These are phyloP conservation scores for Artibeus jamaicensis DNA, from an alignment of 2,797 vertebrate species.

Conservation along the genomic window DNA sequence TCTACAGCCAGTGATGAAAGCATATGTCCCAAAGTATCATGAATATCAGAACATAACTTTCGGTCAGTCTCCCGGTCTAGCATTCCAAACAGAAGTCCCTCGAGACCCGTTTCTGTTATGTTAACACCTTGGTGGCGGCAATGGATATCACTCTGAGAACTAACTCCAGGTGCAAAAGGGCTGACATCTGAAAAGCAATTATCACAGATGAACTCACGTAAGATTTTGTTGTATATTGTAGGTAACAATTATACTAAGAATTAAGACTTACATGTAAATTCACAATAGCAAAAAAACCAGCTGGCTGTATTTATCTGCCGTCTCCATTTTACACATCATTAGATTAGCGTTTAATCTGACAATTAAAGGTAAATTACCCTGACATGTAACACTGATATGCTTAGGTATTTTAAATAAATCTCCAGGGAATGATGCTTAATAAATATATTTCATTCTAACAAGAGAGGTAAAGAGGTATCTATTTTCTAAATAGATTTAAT, in stretches of 20 bases:
- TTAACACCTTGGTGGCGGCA: constrained; percentile 85
- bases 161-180: constrained; percentile 81
- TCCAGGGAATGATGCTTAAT: not conserved
- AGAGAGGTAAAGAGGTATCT: not conserved
- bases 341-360: constrained; percentile 38
- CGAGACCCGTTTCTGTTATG: constrained; percentile 96
- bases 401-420: constrained; percentile 4
- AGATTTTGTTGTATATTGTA: not conserved
- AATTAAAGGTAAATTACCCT: not conserved
- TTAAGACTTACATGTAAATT: not conserved
- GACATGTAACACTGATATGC: not conserved
- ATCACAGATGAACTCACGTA: constrained; percentile 24
- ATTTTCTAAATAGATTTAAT: constrained; percentile 23
- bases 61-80: constrained; percentile 96
- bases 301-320: not conserved
- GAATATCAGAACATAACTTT: constrained; percentile 97
- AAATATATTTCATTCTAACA: not conserved
- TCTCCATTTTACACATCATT: not conserved
- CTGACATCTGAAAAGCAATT: constrained; percentile 85
- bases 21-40: constrained; percentile 98
- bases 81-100: constrained; percentile 98
- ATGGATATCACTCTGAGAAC: constrained; percentile 80
- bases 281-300: constrained; percentile 30
- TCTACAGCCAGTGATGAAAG: constrained; percentile 96
- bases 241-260: constrained; percentile 22